Percentiles rank a stretch among this genome's conserved stretches.
Conservation (phyloP, 2,113 vertebrate genomes). For the Cololabis saira region DNA sequence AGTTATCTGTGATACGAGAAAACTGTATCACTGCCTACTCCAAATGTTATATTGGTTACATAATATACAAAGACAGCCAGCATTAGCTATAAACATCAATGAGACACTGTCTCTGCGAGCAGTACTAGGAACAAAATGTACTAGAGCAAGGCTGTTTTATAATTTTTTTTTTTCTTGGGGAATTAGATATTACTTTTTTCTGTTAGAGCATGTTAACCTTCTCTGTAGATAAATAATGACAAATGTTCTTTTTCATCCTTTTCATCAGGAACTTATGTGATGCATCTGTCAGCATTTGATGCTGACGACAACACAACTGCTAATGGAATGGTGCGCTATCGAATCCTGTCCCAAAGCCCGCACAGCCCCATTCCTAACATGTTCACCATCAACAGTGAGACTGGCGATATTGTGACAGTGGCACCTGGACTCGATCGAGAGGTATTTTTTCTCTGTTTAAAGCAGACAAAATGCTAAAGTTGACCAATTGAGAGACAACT, state of each 20-base stretch:
- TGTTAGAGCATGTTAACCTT: neutral
- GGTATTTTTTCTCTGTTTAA: constrained; percentile 77
- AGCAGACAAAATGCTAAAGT: neutral
- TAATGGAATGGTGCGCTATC: constrained; percentile 95
- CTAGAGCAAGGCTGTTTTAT: too few relatives aligned
- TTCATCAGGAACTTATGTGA: constrained; percentile 91
- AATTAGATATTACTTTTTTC: neutral
- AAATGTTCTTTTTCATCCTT: constrained; percentile 7
- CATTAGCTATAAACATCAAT: too few relatives aligned
- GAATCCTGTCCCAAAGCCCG: constrained; percentile 92
- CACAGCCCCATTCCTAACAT: constrained; percentile 95
- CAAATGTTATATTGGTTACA: too few relatives aligned
- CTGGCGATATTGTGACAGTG: constrained; percentile 92
- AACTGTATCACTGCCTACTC: too few relatives aligned
- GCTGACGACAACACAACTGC: constrained; percentile 93
- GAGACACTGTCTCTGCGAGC: too few relatives aligned
- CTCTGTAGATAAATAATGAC: neutral
- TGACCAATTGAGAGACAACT: neutral
- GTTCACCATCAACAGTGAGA: constrained; percentile 98
- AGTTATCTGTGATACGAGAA: too few relatives aligned
- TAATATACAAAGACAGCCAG: too few relatives aligned
- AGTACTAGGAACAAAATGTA: too few relatives aligned
- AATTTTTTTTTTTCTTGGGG: neutral
- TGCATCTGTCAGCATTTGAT: constrained; percentile 93
- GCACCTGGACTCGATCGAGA: constrained; percentile 95